Conservation (phyloP, 1,140 invertebrate genomes). For the Aphelenchoides besseyi region DNA sequence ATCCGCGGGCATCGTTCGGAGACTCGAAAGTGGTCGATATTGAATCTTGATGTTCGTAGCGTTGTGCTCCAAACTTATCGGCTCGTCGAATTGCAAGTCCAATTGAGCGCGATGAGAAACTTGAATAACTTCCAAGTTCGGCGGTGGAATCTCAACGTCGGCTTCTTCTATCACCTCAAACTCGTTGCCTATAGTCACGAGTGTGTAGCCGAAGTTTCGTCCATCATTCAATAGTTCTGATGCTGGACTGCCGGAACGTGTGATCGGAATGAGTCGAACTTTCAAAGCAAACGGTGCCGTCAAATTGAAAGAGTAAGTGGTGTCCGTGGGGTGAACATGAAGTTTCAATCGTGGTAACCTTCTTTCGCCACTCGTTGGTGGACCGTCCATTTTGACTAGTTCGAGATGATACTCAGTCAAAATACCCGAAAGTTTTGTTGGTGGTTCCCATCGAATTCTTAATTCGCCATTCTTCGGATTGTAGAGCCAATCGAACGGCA, state of each 20-base stretch:
- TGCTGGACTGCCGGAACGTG: not conserved
- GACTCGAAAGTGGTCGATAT: constrained; percentile 4
- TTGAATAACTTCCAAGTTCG: not conserved
- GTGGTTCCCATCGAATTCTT: not conserved
- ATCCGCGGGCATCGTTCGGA: not conserved
- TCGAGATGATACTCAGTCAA: constrained; percentile 4
- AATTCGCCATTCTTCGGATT: not conserved
- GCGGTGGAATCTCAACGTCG: constrained; percentile 7
- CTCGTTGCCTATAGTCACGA: not conserved
- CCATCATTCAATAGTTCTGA: not conserved
- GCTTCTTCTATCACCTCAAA: not conserved
- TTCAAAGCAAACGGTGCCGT: not conserved
- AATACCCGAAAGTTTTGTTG: not conserved
- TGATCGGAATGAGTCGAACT: constrained; percentile 16
- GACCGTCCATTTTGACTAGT: not conserved
- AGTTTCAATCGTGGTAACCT: not conserved
- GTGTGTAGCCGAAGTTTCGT: constrained; percentile 18
- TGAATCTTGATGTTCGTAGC: not conserved
- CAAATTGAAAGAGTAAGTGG: not conserved
- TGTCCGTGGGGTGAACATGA: not conserved
- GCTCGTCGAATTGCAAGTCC: not conserved
- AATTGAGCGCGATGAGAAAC: not conserved
- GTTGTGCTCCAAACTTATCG: not conserved
- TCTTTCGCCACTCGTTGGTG: not conserved
- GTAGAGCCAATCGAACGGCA: constrained; percentile 10